Percentiles rank a stretch among this genome's conserved stretches.
These are phyloP conservation scores for Parnassius glacialis DNA, from an alignment of 2,888 invertebrate species.

Conservation along the genomic window DNA sequence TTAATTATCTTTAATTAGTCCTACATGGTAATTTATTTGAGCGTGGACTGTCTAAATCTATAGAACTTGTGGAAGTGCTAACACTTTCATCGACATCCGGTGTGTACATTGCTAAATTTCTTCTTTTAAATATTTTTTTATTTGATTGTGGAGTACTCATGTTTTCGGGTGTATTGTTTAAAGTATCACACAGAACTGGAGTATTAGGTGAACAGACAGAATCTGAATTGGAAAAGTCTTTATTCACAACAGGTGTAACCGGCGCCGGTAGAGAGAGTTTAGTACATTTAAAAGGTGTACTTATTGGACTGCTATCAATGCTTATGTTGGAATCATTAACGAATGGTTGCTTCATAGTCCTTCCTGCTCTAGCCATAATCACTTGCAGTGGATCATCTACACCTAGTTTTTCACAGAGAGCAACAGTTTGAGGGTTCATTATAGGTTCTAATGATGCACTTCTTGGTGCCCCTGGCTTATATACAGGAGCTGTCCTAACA, in stretches of 20 bases:
- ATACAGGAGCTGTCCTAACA: constrained; percentile 85
- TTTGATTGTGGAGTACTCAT: constrained; percentile 48
- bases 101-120: constrained; percentile 68
- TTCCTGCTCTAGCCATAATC: constrained; percentile 76
- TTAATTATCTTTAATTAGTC: constrained; percentile 20
- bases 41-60: constrained; percentile 47
- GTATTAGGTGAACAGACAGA: constrained; percentile 18
- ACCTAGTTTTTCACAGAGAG: constrained; percentile 84
- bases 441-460: constrained; percentile 72
- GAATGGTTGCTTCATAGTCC: constrained; percentile 53
- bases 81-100: constrained; percentile 51
- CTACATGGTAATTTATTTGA: constrained; percentile 50
- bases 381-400: constrained; percentile 91
- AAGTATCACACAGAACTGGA: constrained; percentile 43
- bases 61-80: constrained; percentile 45
- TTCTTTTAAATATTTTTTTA: constrained; percentile 68
- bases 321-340: constrained; percentile 27
- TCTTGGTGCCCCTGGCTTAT: constrained; percentile 63
- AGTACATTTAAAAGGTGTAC: constrained; percentile 52
- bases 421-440: constrained; percentile 85
- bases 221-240: constrained; percentile 39
- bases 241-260: constrained; percentile 54
- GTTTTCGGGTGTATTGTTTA: constrained; percentile 45
- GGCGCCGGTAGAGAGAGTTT: constrained; percentile 67
- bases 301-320: constrained; percentile 27